These are phyloP conservation scores for Doris montereyensis DNA, from an alignment of 2,888 invertebrate species.

Conservation along the genomic window DNA sequence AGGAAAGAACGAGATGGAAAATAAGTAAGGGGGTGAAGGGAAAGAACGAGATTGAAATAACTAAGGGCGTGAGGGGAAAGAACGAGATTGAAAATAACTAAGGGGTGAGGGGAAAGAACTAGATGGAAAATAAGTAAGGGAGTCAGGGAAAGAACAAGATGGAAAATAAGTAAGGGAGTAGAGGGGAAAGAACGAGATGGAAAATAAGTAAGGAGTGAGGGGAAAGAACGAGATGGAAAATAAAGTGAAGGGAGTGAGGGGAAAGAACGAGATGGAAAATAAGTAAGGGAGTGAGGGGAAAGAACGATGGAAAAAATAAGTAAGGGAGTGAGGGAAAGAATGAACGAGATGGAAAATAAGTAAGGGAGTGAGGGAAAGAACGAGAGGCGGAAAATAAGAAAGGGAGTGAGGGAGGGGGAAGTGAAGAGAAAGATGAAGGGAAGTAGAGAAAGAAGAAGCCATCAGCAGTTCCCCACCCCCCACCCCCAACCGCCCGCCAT, in stretches of 20 bases:
- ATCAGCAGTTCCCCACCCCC: background rate
- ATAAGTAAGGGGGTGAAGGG: too few relatives aligned
- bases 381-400: conserved; percentile 22
- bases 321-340: background rate
- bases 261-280: conserved; percentile 7
- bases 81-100: background rate
- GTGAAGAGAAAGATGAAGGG: background rate
- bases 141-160: background rate
- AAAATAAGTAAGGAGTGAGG: background rate
- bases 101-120: background rate
- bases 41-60: too few relatives aligned
- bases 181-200: background rate
- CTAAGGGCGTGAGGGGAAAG: background rate
- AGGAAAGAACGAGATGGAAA: too few relatives aligned
- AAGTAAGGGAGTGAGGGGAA: conserved; percentile 13
- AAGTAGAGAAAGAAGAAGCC: too few relatives aligned
- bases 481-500: background rate
- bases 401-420: conserved; percentile 12
- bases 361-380: background rate
- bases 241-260: background rate
- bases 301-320: background rate
- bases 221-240: conserved; percentile 5
- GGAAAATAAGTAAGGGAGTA: background rate
- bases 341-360: conserved; percentile 10
- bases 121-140: background rate